phyloP scores from a whole-genome alignment of 2,797 vertebrate genomes.

The Pseudochirops corinnae region DNA sequence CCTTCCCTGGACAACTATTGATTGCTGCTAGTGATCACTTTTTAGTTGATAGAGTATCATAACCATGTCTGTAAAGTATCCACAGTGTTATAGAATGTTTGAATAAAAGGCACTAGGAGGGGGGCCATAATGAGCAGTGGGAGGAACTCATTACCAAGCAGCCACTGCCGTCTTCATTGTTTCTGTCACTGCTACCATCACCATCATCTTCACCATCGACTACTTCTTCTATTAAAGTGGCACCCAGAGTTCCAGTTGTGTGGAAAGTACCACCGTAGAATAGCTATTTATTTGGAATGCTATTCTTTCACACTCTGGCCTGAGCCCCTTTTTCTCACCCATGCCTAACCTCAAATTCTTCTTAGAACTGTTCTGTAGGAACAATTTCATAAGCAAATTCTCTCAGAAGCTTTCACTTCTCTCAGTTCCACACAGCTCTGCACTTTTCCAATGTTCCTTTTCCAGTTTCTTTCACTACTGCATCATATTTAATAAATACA shows the following conservation, averaged over 20 bases:
- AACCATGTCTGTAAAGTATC: not conserved
- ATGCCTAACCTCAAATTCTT: not conserved
- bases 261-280: not conserved
- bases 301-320: not conserved
- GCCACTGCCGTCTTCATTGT: not conserved
- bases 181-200: not conserved
- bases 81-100: not conserved
- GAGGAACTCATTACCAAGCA: not conserved
- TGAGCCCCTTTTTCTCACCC: not conserved
- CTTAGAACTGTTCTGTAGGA: not conserved
- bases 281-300: not conserved
- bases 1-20: conserved; percentile 31
- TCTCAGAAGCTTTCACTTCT: not conserved
- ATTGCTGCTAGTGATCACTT: not conserved
- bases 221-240: not conserved
- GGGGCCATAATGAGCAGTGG: not conserved
- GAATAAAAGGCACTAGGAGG: not conserved
- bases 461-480: not conserved
- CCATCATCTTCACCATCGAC: not conserved
- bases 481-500: conserved; percentile 13
- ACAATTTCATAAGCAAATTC: not conserved
- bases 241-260: not conserved
- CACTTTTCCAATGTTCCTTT: not conserved
- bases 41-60: not conserved
- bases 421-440: not conserved